A percentile compares a stretch with the other conserved stretches of the same genome.
phyloP scores from a whole-genome alignment of 2,797 vertebrate genomes.

The Acestrorhynchus altus region DNA sequence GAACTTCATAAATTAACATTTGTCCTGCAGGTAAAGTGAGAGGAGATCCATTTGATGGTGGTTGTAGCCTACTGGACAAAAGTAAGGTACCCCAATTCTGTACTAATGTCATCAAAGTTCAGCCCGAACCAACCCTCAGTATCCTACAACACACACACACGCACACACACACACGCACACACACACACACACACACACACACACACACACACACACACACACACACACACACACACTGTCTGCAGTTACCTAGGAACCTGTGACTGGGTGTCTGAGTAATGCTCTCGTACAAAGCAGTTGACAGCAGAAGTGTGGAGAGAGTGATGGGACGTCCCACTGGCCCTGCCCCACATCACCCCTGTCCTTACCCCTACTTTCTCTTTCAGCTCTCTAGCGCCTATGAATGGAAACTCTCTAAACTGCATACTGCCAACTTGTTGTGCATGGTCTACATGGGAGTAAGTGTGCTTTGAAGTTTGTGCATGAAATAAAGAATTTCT shows the following conservation, averaged over 20 bases:
- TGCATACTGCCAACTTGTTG: background rate
- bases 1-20: background rate
- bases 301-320: slow-evolving; percentile 99
- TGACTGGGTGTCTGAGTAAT: slow-evolving; percentile 87
- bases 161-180: slow-evolving; percentile 63
- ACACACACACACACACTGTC: slow-evolving; percentile 75
- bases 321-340: slow-evolving; percentile 89
- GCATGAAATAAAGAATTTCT: too few species aligned
- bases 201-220: slow-evolving; percentile 60
- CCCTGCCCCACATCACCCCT: slow-evolving; percentile 71
- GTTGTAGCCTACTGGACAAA: slow-evolving; percentile 78
- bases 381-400: slow-evolving; percentile 58
- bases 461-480: background rate
- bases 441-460: background rate
- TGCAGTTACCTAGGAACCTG: slow-evolving; percentile 95
- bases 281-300: slow-evolving; percentile 87
- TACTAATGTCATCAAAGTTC: slow-evolving; percentile 85
- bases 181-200: slow-evolving; percentile 58
- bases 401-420: slow-evolving; percentile 4
- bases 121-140: slow-evolving; percentile 80
- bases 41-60: background rate
- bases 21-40: background rate
- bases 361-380: slow-evolving; percentile 60
- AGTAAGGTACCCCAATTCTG: slow-evolving; percentile 83
- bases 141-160: background rate